Evolutionary conservation across 2,797 vertebrate species (phyloP).

Genomic region (Sebastes paucispinis): DNA sequence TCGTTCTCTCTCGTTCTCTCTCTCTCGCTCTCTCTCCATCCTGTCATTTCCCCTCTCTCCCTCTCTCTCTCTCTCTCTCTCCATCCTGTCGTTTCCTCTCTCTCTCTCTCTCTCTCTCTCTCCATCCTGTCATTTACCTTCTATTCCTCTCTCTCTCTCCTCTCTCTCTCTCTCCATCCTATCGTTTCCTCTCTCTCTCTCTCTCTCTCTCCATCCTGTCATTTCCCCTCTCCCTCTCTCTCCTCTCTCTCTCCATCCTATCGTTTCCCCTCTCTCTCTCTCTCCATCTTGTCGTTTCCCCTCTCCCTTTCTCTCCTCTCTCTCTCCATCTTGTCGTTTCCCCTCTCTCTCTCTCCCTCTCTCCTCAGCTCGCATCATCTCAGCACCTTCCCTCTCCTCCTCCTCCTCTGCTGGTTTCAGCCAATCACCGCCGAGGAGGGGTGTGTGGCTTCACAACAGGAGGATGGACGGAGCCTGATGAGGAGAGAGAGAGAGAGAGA

Average conservation of each 20-base stretch:
- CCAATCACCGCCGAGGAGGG: slow-evolving; percentile 74
- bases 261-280: too few species aligned
- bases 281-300: too few species aligned
- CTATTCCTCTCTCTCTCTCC: neutral
- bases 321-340: too few species aligned
- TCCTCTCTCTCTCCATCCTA: neutral
- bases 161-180: neutral
- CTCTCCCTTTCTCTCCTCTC: neutral
- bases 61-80: neutral
- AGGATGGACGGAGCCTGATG: slow-evolving; percentile 65
- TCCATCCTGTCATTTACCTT: too few species aligned
- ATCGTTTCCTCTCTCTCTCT: neutral
- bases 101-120: too few species aligned
- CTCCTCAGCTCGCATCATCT: slow-evolving; percentile 31
- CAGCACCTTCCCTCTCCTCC: slow-evolving; percentile 26
- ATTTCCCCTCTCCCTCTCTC: neutral
- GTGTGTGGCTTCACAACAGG: slow-evolving; percentile 58
- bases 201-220: slow-evolving; percentile 16
- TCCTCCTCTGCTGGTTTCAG: slow-evolving; percentile 27
- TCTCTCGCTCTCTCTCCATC: slow-evolving; percentile 31
- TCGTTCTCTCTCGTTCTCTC: too few species aligned
- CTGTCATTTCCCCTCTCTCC: rapidly evolving
- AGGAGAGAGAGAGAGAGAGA: slow-evolving; percentile 34
- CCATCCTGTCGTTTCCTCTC: too few species aligned
- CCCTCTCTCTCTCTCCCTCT: neutral